Base-by-base conservation (phyloP, 2,113 vertebrate genomes). In the Melozone crissalis region DNA sequence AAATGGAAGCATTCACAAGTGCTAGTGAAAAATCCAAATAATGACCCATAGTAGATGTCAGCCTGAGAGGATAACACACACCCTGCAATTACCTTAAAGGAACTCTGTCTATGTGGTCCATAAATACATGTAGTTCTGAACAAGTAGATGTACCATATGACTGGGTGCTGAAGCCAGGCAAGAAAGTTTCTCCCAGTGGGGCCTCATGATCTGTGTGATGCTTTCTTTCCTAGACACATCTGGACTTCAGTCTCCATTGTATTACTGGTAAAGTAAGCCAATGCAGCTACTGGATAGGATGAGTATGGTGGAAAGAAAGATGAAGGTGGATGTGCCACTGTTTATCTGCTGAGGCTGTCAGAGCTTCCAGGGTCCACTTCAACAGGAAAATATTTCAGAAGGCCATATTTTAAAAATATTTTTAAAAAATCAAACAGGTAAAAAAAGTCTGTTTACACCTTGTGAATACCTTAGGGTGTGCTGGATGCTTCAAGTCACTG, bases 1-100 rank as follows among this genome's bases (percentile, higher is more conserved):
- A 95, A 91, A 66, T 77, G 82, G 67, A 84, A 96, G 41, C 57
- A 23, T 83, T 94, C 73, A 75, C 79, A 89, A 84, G 43, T 78
- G 46, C 43, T 84, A 66, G 82, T 27, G 6, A 86, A 90, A 90
- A 93, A 95, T 89, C 66, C 69, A 55, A 73, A 93, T 89, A 93
- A 92, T 84, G 87, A 43, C 75, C 82, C 52, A 1, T 8, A 76
- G 86, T 46, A 61, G 67, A 84, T 51, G 31, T 44, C 52, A 68
- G 76, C 54, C 65, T 68, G 76, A 57, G 47, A 84, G 37, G 47
- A 75, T 68, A 61, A 52, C 57, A 43, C 4, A 5, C n/a, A 21
- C 31, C n/a, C 61, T 89, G 44, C 22, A 74, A 39, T 81, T n/a
- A 47, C 55, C 37, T 72, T 81, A 78, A 90, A 96, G 68, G 47